These are phyloP conservation scores for Epiblema foenella DNA, from an alignment of 2,888 invertebrate genomes.

Conservation along the genomic window DNA sequence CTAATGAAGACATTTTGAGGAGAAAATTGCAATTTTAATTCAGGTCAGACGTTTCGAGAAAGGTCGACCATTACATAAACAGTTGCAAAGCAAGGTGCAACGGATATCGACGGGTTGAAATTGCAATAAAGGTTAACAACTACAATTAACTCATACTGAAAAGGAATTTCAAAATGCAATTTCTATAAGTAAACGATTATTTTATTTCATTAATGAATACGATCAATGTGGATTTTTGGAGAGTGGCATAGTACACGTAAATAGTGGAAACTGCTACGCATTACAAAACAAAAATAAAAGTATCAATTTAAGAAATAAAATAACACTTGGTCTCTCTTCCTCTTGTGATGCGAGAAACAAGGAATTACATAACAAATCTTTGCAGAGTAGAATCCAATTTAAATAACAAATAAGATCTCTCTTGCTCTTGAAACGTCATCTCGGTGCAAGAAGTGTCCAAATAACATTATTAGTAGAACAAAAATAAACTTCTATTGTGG, in stretches of 20 bases:
- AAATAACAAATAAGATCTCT: not conserved
- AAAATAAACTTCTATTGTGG: no score
- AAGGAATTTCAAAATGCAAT: not conserved
- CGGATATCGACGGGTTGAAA: not conserved
- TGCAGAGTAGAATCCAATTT: no score
- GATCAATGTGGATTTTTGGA: not conserved
- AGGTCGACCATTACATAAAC: slow-evolving; percentile 25
- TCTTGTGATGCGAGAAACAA: no score
- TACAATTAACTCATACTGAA: not conserved
- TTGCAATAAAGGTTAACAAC: slow-evolving; percentile 10
- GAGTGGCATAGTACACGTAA: no score
- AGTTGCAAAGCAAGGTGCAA: slow-evolving; percentile 17
- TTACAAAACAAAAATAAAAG: no score
- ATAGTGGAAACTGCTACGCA: no score
- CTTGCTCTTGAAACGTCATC: not conserved
- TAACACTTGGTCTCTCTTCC: no score
- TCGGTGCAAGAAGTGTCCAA: not conserved
- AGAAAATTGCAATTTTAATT: slow-evolving; percentile 23
- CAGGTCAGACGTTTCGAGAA: not conserved
- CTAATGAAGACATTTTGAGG: slow-evolving; percentile 1
- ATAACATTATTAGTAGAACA: no score
- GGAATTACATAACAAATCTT: no score
- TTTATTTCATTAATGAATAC: not conserved
- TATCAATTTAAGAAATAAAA: no score
- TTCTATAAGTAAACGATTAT: no score